These are phyloP conservation scores for Anagrus nilaparvatae DNA, from an alignment of 1,140 invertebrate species.

Conservation along the genomic window DNA sequence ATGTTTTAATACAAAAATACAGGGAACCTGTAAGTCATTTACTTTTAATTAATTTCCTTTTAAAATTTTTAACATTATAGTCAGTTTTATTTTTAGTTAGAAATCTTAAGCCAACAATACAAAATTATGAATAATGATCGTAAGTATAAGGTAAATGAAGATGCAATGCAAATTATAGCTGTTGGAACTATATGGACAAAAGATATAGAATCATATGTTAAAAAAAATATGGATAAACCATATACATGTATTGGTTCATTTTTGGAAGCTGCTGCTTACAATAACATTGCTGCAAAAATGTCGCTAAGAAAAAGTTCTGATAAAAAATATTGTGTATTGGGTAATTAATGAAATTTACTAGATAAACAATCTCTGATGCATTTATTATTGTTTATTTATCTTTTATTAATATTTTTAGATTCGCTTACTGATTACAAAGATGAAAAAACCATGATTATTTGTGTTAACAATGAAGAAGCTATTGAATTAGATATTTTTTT, in stretches of 20 bases:
- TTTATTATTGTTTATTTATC: neutral
- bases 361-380: neutral
- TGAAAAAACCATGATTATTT: constrained; percentile 31
- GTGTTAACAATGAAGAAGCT: constrained; percentile 25
- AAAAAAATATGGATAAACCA: constrained; percentile 22
- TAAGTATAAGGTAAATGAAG: constrained; percentile 10
- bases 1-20: constrained; percentile 35
- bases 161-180: constrained; percentile 29
- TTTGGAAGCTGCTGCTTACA: constrained; percentile 33
- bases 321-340: constrained; percentile 24
- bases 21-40: constrained; percentile 20
- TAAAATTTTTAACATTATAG: neutral
- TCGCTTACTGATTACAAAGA: constrained; percentile 8
- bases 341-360: constrained; percentile 17
- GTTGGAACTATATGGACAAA: constrained; percentile 27
- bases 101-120: constrained; percentile 22
- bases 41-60: constrained; percentile 7
- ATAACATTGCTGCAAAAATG: constrained; percentile 24
- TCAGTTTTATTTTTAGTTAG: constrained; percentile 19
- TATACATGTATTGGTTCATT: constrained; percentile 37
- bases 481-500: constrained; percentile 24
- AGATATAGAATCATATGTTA: constrained; percentile 23
- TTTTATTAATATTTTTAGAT: neutral
- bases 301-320: constrained; percentile 17
- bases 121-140: constrained; percentile 25